Conservation (phyloP, 1,140 invertebrate species). For the Diorhabda elongata region DNA sequence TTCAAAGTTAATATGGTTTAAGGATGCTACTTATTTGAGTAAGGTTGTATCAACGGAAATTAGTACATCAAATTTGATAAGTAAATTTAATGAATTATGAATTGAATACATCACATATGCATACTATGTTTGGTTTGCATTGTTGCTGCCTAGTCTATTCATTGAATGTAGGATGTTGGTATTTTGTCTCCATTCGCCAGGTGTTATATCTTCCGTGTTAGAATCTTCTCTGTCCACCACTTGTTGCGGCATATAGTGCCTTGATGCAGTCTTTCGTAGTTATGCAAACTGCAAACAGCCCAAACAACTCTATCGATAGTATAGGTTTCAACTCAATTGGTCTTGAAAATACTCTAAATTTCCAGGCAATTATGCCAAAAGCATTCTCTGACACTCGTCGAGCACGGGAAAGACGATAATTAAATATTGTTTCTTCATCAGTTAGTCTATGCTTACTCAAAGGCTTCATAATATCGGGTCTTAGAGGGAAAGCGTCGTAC, state of each 20-base stretch:
- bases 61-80: too few relatives aligned
- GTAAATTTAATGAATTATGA: too few relatives aligned
- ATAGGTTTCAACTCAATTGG: slow-evolving; percentile 26
- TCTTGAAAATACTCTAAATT: slow-evolving; percentile 41
- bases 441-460: slow-evolving; percentile 10
- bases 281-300: slow-evolving; percentile 23
- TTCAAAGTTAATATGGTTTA: too few relatives aligned
- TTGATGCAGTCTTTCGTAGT: slow-evolving; percentile 22
- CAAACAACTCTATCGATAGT: slow-evolving; percentile 14
- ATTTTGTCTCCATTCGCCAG: too few relatives aligned
- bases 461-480: slow-evolving; percentile 16
- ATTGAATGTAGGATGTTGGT: too few relatives aligned
- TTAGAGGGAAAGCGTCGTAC: slow-evolving; percentile 15
- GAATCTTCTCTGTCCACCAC: slow-evolving; percentile 21
- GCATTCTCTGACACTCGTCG: too few relatives aligned
- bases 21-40: too few relatives aligned
- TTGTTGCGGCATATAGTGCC: slow-evolving; percentile 14
- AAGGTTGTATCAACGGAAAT: too few relatives aligned
- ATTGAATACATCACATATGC: too few relatives aligned
- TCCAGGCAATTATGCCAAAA: slow-evolving; percentile 23
- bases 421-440: slow-evolving; percentile 15
- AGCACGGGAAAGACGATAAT: background rate
- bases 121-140: too few relatives aligned
- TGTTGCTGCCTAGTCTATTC: too few relatives aligned
- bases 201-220: slow-evolving; percentile 20